Base-by-base conservation (phyloP, 2,113 vertebrate genomes). In the Morone saxatilis region DNA sequence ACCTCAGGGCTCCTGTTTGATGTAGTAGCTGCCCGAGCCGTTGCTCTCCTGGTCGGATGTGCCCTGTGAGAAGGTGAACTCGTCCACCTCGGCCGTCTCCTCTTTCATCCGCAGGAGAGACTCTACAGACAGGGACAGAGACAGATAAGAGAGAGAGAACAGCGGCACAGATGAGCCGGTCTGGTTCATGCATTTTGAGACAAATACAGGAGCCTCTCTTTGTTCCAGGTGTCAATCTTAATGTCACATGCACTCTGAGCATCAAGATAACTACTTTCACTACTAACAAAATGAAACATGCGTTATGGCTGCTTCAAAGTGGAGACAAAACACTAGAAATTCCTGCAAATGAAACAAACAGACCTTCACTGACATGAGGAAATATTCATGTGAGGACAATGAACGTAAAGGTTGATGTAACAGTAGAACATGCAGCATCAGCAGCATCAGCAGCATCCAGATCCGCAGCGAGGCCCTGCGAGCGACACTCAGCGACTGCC, bases 31-130 rank as follows among this genome's bases (percentile, higher is more conserved):
- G 95, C 97, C 97, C 7, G 98, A 98, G 89, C 98, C 97, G 4
- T 98, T 98, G 95, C 97, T 99, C 77, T 99, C 98, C 95, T 98
- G 98, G 93, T 99, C 97, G 0, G 98, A 99, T 1, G 96, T 96
- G 93, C 97, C 97, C 90, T 99, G 98, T 36, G 97, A 96, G 94
- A 98, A 99, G 90, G 91, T 96, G 71, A 97, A 98, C 79, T 99
- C 97, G 31, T 99, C 98, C 74, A 96, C 96, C 84, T 99, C 98
- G 1, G 97, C 91, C 60, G 97, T 75, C 88, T 99, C 98, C 88
- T 98, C 98, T 91, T 99, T 98, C 92, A 98, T 95, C 86, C 97
- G 96, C 92, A 99, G 89, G 0, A 97, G 92, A 69, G 96, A 95
- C 91, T 98, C 98, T 99, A 90, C 38, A 87, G 68, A 76, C 3